These are phyloP conservation scores for Griposia aprilina DNA, from an alignment of 2,888 invertebrate genomes.

Conservation along the genomic window DNA sequence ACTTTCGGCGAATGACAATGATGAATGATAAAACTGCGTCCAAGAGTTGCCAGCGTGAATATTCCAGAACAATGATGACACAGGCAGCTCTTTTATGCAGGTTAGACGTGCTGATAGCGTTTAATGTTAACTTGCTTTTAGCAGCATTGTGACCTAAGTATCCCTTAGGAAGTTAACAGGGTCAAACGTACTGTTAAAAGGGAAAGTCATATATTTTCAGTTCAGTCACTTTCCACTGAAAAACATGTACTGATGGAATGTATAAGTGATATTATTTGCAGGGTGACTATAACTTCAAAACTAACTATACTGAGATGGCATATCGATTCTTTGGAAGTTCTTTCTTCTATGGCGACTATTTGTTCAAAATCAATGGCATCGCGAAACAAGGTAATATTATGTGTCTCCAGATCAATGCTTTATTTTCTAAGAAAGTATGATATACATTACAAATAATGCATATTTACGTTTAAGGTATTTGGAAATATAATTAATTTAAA, in stretches of 20 bases:
- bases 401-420: slow-evolving; percentile 31
- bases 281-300: slow-evolving; percentile 31
- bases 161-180: not conserved
- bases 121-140: not conserved
- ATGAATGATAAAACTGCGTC: not conserved
- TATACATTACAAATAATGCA: not conserved
- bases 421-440: slow-evolving; percentile 47
- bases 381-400: slow-evolving; percentile 59
- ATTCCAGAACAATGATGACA: not conserved
- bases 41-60: not conserved
- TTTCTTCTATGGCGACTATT: slow-evolving; percentile 62
- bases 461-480: not conserved
- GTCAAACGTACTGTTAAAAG: not conserved
- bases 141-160: not conserved
- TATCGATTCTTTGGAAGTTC: slow-evolving; percentile 49
- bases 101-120: not conserved
- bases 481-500: not conserved
- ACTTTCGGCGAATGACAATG: not conserved
- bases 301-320: slow-evolving; percentile 39
- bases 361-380: slow-evolving; percentile 40
- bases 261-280: slow-evolving; percentile 35
- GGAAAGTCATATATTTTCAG: not conserved
- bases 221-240: not conserved
- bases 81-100: not conserved
- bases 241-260: not conserved